Conservation (phyloP, 2,797 vertebrate species). For the Pseudochromis fuscus region DNA sequence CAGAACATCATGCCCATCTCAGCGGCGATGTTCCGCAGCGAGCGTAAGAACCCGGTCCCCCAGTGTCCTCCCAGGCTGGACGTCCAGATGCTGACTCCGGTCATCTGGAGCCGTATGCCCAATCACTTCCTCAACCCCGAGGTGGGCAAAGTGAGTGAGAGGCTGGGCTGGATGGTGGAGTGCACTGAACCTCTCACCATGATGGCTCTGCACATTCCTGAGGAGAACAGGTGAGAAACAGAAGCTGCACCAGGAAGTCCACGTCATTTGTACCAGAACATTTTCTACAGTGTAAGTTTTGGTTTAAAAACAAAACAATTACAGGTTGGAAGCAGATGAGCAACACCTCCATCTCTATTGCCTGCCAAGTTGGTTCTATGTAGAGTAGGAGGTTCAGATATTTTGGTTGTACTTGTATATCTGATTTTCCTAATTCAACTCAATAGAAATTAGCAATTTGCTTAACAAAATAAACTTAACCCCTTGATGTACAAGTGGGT, state of each 20-base stretch:
- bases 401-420: too few species aligned
- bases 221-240: slow-evolving; percentile 92
- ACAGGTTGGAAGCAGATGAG: too few species aligned
- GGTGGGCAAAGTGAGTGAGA: slow-evolving; percentile 85
- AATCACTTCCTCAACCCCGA: slow-evolving; percentile 90
- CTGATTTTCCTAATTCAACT: too few species aligned
- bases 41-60: slow-evolving; percentile 91
- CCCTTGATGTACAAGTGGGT: too few species aligned
- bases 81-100: slow-evolving; percentile 91
- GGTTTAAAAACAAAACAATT: too few species aligned
- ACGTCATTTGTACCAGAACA: not conserved
- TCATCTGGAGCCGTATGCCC: slow-evolving; percentile 97
- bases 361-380: too few species aligned
- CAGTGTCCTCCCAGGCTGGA: slow-evolving; percentile 92
- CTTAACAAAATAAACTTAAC: too few species aligned
- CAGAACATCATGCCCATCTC: slow-evolving; percentile 99
- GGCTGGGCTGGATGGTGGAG: slow-evolving; percentile 92
- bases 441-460: too few species aligned
- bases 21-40: slow-evolving; percentile 95
- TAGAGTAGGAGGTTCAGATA: too few species aligned
- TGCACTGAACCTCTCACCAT: slow-evolving; percentile 91
- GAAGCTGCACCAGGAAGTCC: not conserved
- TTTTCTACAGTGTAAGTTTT: not conserved
- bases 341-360: too few species aligned
- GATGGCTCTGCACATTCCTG: slow-evolving; percentile 96